Base-by-base conservation (phyloP, 2,888 invertebrate genomes). In the Pasiphila rectangulata region DNA sequence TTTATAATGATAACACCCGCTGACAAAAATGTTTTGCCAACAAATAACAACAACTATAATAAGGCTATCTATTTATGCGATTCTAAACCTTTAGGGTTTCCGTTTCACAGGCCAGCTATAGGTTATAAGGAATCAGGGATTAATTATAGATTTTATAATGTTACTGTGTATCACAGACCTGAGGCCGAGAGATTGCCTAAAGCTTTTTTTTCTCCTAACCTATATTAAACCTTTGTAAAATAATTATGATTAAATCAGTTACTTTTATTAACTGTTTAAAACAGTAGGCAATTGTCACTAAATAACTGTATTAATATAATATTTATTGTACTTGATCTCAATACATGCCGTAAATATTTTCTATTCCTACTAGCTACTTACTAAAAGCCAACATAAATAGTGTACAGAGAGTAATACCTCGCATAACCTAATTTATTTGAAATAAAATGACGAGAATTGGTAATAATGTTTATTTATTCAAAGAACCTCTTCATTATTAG, bases 141-240 rank as follows among this genome's bases (percentile, higher is more conserved):
- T 36, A 87, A 86, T 64, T 87, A 80, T 46, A 75, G 66, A 46
- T 87, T 87, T 65, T 80, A 69, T 51, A 79, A 86, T 51, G 56
- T 88, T 2, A 56, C 75, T 6, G 58, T 88, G 21, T 80, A 67
- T 57, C 87, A 87, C 49, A 72, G 74, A 38, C 68, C 64, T 46
- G 64, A 61, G 35, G 40, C 56, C 23, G 41, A 61, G 45, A 62
- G 69, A 13, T 44, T 10, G 2, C 23, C 52, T n/a, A 69, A 54
- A 29, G 73, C 71, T 1, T 65, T 69, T 41, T 86, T 79, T 62
- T 78, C 84, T 13, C 46, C 67, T 19, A 63, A 82, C 63, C 63
- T 85, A 25, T 71, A 74, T 52, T 83, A 64, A 67, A 1, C 13
- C 3, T 13, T 7, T 27, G 13, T 13, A 9, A 27, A n/a, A n/a